phyloP scores from a whole-genome alignment of 1,140 invertebrate genomes.

The Cotesia glomerata region DNA sequence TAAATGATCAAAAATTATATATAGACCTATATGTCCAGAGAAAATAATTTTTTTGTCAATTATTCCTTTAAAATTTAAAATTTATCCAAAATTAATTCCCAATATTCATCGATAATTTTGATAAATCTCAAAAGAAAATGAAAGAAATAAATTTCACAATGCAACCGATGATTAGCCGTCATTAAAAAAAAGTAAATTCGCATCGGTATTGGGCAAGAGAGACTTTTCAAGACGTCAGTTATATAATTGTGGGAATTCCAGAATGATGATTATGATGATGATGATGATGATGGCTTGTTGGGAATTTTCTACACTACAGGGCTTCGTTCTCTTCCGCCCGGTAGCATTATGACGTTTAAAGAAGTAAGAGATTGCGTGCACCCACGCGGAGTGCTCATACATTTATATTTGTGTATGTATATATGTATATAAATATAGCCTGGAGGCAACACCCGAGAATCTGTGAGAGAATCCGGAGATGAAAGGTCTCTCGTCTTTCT shows the following conservation, averaged over 20 bases:
- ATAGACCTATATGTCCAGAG: too few relatives aligned
- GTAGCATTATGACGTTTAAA: constrained; percentile 23
- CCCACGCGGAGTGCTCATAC: constrained; percentile 46
- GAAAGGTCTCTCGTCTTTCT: constrained; percentile 17
- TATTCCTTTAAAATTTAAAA: too few relatives aligned
- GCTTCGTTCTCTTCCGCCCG: constrained; percentile 23
- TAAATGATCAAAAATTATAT: too few relatives aligned
- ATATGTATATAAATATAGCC: background rate
- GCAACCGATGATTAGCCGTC: constrained; percentile 50
- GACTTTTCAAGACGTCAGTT: constrained; percentile 35
- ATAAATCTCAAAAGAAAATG: too few relatives aligned
- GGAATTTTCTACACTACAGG: constrained; percentile 36
- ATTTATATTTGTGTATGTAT: too few relatives aligned
- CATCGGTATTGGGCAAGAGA: constrained; percentile 32
- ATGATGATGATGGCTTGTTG: constrained; percentile 40
- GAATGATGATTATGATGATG: constrained; percentile 26
- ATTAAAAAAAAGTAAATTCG: constrained; percentile 52
- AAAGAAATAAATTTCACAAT: background rate
- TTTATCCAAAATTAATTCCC: too few relatives aligned
- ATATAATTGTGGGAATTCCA: constrained; percentile 55
- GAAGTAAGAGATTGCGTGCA: constrained; percentile 47
- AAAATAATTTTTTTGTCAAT: too few relatives aligned
- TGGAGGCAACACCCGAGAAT: background rate
- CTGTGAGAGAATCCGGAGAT: constrained; percentile 22
- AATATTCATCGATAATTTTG: too few relatives aligned